Conservation (phyloP, 2,888 invertebrate genomes). For the Philereme vetulata region DNA sequence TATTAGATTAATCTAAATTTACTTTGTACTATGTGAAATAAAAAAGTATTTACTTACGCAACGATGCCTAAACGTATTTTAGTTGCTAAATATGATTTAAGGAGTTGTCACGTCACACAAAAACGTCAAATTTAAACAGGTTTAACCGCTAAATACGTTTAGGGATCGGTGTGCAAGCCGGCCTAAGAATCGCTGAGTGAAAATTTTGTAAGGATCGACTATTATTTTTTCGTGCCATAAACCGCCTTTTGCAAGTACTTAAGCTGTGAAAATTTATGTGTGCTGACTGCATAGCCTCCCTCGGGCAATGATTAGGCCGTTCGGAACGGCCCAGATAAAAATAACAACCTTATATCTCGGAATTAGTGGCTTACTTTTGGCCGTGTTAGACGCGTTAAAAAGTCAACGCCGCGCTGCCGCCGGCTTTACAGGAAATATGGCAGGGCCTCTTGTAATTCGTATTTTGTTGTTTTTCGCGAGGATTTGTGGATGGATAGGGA, state of each 20-base stretch:
- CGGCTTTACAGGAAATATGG: constrained; percentile 38
- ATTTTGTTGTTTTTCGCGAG: constrained; percentile 34
- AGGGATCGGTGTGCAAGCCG: too few relatives aligned
- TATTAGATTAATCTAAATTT: too few relatives aligned
- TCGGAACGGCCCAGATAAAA: constrained; percentile 46
- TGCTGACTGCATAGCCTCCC: constrained; percentile 42
- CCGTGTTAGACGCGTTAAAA: constrained; percentile 39
- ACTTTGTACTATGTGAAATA: too few relatives aligned
- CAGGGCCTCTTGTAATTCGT: constrained; percentile 27
- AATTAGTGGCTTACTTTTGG: constrained; percentile 46
- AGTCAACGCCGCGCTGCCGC: constrained; percentile 24
- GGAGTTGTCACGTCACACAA: too few relatives aligned
- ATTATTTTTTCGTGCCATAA: constrained; percentile 25
- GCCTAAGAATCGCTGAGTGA: too few relatives aligned
- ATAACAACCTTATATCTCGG: constrained; percentile 57
- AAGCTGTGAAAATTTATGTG: constrained; percentile 54
- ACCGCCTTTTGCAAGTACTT: constrained; percentile 55
- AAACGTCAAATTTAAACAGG: too few relatives aligned
- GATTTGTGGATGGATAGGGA: constrained; percentile 26
- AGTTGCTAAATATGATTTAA: too few relatives aligned
- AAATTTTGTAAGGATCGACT: too few relatives aligned
- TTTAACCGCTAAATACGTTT: too few relatives aligned
- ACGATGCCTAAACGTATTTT: too few relatives aligned
- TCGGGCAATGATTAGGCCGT: constrained; percentile 38
- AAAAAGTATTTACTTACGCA: too few relatives aligned